Conservation (phyloP, 2,888 invertebrate genomes). For the Tetheella fluctuosa region DNA sequence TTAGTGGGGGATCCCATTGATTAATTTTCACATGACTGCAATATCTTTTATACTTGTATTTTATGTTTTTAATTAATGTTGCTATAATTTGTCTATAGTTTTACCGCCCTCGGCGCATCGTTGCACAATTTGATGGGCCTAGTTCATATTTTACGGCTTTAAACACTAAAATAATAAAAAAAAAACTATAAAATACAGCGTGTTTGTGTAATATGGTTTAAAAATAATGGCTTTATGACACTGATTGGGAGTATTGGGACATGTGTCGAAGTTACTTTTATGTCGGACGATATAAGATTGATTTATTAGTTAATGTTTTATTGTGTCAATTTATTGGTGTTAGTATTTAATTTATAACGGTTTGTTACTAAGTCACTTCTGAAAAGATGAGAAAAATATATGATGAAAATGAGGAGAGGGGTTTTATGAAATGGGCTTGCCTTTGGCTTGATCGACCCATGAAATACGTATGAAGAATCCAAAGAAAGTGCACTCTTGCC, state of each 20-base stretch:
- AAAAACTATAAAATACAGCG: constrained; percentile 51
- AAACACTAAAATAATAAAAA: constrained; percentile 51
- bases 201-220: constrained; percentile 35
- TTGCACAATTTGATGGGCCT: constrained; percentile 48
- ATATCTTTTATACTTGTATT: no score
- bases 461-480: no score
- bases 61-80: no score
- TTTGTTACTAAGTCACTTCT: not conserved
- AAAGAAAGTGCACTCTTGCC: no score
- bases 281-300: constrained; percentile 27
- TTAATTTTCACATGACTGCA: no score
- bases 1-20: no score
- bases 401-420: not conserved
- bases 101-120: constrained; percentile 11
- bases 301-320: constrained; percentile 28
- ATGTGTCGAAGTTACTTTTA: constrained; percentile 57
- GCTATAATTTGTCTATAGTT: no score
- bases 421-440: not conserved
- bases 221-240: constrained; percentile 59
- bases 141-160: constrained; percentile 44
- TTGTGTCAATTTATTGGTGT: constrained; percentile 4
- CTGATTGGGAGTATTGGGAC: constrained; percentile 43
- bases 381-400: not conserved
- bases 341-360: not conserved
- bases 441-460: no score